Evolutionary conservation across 1,140 invertebrate genomes (phyloP).

Genomic region (Drosophila nigromelanica): DNA sequence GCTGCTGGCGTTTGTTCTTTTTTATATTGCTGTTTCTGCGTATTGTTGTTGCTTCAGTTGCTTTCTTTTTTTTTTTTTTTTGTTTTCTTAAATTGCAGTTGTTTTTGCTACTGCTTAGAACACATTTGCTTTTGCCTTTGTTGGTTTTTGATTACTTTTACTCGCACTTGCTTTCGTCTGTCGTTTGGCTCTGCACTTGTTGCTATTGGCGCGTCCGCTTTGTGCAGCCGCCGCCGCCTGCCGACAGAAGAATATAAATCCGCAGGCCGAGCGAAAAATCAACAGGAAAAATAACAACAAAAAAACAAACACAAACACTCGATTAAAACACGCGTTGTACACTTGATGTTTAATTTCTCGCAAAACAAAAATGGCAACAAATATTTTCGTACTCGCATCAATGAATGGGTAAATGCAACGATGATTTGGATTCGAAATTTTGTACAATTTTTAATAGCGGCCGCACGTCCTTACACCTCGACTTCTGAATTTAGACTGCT

Average conservation of each 20-base stretch:
- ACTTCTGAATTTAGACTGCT: slow-evolving; percentile 36
- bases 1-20: slow-evolving; percentile 47
- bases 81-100: slow-evolving; percentile 20
- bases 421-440: slow-evolving; percentile 28
- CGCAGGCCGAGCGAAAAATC: slow-evolving; percentile 14
- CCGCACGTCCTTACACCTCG: slow-evolving; percentile 22
- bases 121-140: slow-evolving; percentile 20
- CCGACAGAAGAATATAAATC: slow-evolving; percentile 18
- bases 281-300: slow-evolving; percentile 7
- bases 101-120: slow-evolving; percentile 21
- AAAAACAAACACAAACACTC: slow-evolving; percentile 34
- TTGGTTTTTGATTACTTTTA: background rate
- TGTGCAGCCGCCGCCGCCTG: slow-evolving; percentile 9
- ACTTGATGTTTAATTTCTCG: slow-evolving; percentile 25
- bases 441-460: slow-evolving; percentile 7
- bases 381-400: slow-evolving; percentile 12
- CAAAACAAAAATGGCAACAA: slow-evolving; percentile 38
- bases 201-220: slow-evolving; percentile 32
- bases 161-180: slow-evolving; percentile 24
- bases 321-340: slow-evolving; percentile 27
- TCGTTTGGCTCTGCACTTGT: slow-evolving; percentile 39
- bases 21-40: slow-evolving; percentile 26
- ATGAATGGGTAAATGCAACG: slow-evolving; percentile 23
- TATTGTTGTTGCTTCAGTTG: slow-evolving; percentile 43
- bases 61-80: slow-evolving; percentile 20